Evolutionary conservation across 2,113 vertebrate genomes (phyloP), one percentile per base, ranked within the genome.

Genomic region (Cnemophilus loriae): DNA sequence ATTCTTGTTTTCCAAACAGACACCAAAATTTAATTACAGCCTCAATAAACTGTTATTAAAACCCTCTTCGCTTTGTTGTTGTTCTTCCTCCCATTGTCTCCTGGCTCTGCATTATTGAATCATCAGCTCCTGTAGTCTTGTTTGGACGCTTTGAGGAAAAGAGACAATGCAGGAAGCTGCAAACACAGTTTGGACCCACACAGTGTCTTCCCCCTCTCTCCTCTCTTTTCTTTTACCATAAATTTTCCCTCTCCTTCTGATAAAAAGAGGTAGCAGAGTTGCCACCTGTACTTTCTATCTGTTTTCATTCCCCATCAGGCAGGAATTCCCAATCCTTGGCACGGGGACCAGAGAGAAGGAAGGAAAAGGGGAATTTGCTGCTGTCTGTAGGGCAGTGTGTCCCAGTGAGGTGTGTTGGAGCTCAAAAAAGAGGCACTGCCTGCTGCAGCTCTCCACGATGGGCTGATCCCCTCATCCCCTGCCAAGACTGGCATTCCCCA

Each of bases 1-100:
- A 98, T 98, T 97, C 94, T 97, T 98, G 97, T 98, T 98, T 98
- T 97, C 97, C 97, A 98, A 98, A 98, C 97, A 98, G 96, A 98
- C 95, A 97, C 96, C 59, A 46, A 97, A 97, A 98, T 98, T 98
- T 98, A 98, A 98, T 98, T 98, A 98, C 92, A 96, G 96, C 92
- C 94, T 97, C 96, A 96, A 97, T 95, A 95, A 98, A 96, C 6
- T 87, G 97, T 98, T 98, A 98, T 98, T 98, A 98, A 98, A 98
- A 97, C 95, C 90, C 94, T 96, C 94, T 97, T 93, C 0, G 6
- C 83, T 87, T 74, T 87, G 71, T 92, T 95, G 88, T 93, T 97
- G 95, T 96, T 95, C 95, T 94, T 97, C 77, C 87, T 46, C 73
- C 92, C 87, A 97, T 98, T 98, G 98, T 98, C 97, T 98, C 95